Base-by-base conservation (phyloP, 1,140 invertebrate species). In the Ectropis grisescens region DNA sequence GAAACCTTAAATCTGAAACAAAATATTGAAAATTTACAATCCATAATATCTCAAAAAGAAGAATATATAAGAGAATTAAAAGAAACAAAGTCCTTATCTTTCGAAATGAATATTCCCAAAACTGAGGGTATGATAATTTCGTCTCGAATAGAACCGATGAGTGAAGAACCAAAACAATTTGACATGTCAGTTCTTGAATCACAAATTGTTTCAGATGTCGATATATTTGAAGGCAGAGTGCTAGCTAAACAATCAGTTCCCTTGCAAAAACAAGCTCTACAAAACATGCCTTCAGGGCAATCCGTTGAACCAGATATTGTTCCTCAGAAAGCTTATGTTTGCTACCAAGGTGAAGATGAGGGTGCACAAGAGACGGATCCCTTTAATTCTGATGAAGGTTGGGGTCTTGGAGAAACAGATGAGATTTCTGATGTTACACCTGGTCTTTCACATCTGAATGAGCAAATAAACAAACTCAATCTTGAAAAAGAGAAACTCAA, bases 241-340 rank as follows among this genome's bases (percentile, higher is more conserved):
- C n/a, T n/a, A n/a, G n/a, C n/a, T n/a, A 12, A 22, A 3, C 10
- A 22, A 16, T 11, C 28, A 28, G 8, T 4, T 19, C 16, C 16
- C 3, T 33, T 43, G 16, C 45, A 58, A 27, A 36, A 41, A 31
- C 48, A 60, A 14, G 25, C 32, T 19, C 5, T 33, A 25, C 30
- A 26, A 11, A 22, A 37, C 16, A 35, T 23, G 8, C n/a, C 40
- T 11, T 30, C 34, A 16, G 30, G 2, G 2, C 24, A 39, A 34
- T 44, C 28, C 13, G 40, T 45, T 19, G 68, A 76, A 41, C 47
- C 58, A 23, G 11, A 33, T 0, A 84, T 87, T 19, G 57, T 76
- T 39, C 70, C 84, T 22, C 83, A 85, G 55, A 84, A 80, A 41
- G 69, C 85, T 1, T 87, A 85, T 45, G 15, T 83, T 1, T 87